Conservation (phyloP, 2,113 vertebrate species). For the Upupa epops region DNA sequence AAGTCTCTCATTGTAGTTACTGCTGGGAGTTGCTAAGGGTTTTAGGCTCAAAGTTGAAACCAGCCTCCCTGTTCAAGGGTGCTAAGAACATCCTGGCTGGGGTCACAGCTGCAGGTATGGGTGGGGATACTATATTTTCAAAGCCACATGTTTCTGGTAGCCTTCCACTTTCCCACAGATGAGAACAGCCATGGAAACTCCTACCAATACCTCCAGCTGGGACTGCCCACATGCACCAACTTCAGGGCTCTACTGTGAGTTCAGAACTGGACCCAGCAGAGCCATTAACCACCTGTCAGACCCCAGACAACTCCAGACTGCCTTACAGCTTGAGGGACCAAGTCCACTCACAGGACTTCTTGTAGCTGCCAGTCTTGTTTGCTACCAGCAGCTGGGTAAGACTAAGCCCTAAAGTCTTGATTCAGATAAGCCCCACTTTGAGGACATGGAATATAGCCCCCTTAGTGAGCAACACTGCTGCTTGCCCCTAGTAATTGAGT, state of each 20-base stretch:
- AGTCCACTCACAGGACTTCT: not conserved
- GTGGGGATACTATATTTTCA: not conserved
- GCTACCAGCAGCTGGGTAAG: not conserved
- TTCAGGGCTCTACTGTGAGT: not conserved
- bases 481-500: not conserved
- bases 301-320: not conserved
- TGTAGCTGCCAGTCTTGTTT: not conserved
- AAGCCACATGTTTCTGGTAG: not conserved
- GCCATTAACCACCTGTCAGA: not conserved
- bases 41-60: not conserved
- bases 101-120: not conserved
- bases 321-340: not conserved
- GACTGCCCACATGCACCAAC: not conserved
- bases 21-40: not conserved
- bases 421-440: not conserved
- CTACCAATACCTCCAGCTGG: not conserved
- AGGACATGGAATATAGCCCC: not conserved
- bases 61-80: not conserved
- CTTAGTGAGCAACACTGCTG: not conserved
- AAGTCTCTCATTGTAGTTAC: not conserved
- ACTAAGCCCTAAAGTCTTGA: not conserved
- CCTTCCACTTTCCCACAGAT: accelerated
- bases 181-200: not conserved
- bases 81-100: not conserved
- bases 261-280: not conserved